Evolutionary conservation across 2,888 invertebrate species (phyloP).

Genomic region (Eustalomyia histrio): DNA sequence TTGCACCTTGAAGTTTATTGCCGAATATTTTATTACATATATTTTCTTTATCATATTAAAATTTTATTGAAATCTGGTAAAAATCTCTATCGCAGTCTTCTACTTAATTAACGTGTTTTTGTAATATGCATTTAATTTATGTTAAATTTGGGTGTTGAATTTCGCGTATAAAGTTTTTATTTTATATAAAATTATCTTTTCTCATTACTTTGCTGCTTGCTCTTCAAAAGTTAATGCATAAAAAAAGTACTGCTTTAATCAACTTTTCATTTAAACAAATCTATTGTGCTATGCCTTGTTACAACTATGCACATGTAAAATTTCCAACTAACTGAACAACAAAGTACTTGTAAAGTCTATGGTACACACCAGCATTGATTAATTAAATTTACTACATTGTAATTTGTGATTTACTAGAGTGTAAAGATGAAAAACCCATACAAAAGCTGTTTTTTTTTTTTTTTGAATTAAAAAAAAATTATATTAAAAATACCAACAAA

Average conservation of each 20-base stretch:
- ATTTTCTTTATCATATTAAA: too few species aligned
- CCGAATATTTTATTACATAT: too few species aligned
- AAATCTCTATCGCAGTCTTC: too few species aligned
- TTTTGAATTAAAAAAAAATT: background rate
- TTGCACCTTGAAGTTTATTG: too few species aligned
- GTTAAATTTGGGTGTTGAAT: too few species aligned
- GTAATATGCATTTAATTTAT: too few species aligned
- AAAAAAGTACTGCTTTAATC: background rate
- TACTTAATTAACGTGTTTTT: too few species aligned
- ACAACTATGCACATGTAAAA: slow-evolving; percentile 1
- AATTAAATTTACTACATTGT: slow-evolving; percentile 57
- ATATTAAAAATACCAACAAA: background rate
- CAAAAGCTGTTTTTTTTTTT: background rate
- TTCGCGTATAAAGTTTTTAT: too few species aligned
- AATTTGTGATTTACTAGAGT: slow-evolving; percentile 51
- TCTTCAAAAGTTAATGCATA: background rate
- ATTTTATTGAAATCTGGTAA: too few species aligned
- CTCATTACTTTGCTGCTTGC: background rate
- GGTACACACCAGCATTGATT: slow-evolving; percentile 23
- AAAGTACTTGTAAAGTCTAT: slow-evolving; percentile 2
- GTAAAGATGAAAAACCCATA: slow-evolving; percentile 34
- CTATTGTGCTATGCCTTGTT: background rate
- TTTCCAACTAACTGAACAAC: slow-evolving; percentile 6
- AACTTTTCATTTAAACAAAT: background rate
- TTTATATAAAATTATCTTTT: background rate